These are phyloP conservation scores for Pachyramphus minor DNA, from an alignment of 2,113 vertebrate genomes.

Conservation along the genomic window DNA sequence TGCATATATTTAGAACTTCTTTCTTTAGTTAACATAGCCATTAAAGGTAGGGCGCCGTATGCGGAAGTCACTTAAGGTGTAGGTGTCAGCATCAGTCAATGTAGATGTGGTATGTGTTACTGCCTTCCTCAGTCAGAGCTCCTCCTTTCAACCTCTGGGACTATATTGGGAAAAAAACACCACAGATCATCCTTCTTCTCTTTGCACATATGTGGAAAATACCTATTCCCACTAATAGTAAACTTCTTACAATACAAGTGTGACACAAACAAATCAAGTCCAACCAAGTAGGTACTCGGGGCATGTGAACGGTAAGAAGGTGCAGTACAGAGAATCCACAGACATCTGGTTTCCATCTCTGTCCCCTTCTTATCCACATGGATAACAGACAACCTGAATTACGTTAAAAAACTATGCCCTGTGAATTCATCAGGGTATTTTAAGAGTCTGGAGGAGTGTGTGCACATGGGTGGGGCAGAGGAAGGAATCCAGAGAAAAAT, in stretches of 20 bases:
- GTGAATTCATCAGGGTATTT: not conserved
- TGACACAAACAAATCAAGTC: not conserved
- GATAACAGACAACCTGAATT: not conserved
- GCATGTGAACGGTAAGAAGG: accelerated
- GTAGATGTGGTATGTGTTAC: not conserved
- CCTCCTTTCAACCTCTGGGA: not conserved
- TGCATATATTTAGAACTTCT: not conserved
- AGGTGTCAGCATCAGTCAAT: not conserved
- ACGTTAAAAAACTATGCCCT: not conserved
- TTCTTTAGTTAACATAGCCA: not conserved
- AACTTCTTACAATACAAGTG: not conserved
- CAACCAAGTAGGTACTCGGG: accelerated
- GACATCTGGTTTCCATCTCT: not conserved
- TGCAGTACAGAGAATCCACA: not conserved
- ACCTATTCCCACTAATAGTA: not conserved
- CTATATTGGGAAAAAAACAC: too few species aligned
- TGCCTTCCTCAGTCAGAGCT: not conserved
- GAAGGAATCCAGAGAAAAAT: not conserved
- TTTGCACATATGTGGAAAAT: not conserved
- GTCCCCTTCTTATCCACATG: not conserved
- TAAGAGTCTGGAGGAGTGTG: not conserved
- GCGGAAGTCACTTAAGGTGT: not conserved
- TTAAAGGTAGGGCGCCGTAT: not conserved
- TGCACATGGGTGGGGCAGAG: not conserved
- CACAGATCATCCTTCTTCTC: not conserved